phyloP scores from a whole-genome alignment of 2,113 vertebrate species.

The Murina feae region DNA sequence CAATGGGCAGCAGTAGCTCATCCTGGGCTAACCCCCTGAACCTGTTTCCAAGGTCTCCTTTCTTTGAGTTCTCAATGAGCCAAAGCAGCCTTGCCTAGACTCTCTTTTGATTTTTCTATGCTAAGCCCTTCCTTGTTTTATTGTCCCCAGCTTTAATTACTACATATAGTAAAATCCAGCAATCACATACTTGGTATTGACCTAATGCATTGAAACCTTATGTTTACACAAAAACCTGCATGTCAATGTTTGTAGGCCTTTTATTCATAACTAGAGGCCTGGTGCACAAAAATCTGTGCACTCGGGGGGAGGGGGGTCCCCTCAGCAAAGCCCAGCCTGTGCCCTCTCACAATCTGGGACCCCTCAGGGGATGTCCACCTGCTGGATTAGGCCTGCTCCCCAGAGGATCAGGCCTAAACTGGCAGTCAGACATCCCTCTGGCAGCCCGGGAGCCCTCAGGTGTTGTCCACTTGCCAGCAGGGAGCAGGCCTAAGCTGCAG shows the following conservation, averaged over 20 bases:
- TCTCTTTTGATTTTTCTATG: neutral
- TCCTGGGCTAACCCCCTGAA: neutral
- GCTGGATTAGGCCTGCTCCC: too few species aligned
- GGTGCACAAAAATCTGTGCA: too few species aligned
- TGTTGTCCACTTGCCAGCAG: too few species aligned
- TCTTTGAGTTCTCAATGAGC: neutral
- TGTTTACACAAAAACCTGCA: neutral
- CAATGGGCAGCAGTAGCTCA: neutral
- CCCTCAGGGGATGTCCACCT: too few species aligned
- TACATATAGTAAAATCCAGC: neutral
- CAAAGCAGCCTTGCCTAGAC: neutral
- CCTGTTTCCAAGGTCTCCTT: neutral
- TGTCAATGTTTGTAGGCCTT: neutral
- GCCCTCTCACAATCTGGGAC: too few species aligned
- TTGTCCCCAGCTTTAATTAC: neutral
- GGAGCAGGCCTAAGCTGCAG: too few species aligned
- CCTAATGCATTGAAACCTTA: neutral
- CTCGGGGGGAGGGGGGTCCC: too few species aligned
- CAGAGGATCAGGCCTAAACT: too few species aligned
- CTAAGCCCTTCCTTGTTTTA: neutral
- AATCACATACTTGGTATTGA: neutral
- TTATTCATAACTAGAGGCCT: neutral
- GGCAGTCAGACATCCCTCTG: too few species aligned
- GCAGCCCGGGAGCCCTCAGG: too few species aligned
- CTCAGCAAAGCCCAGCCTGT: too few species aligned